A percentile compares a stretch with the other conserved stretches of the same genome.
Conservation (phyloP, 2,888 invertebrate genomes). For the Mactromeris polynyma region DNA sequence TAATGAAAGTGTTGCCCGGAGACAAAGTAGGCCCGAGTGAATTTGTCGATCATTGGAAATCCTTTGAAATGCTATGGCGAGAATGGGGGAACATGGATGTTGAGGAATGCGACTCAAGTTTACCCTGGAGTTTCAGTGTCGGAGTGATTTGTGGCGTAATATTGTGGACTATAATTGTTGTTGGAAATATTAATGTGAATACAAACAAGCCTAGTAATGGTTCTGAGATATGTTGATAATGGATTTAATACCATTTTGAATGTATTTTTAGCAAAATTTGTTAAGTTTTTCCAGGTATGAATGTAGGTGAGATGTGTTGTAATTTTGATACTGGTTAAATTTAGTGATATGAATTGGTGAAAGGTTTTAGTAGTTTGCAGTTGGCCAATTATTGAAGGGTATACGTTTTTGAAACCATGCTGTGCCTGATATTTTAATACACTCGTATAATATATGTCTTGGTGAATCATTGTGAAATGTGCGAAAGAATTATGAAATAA, state of each 20-base stretch:
- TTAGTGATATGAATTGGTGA: background rate
- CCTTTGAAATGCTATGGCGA: background rate
- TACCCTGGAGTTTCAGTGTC: background rate
- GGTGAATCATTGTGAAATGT: background rate
- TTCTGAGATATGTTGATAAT: background rate
- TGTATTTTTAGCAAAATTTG: background rate
- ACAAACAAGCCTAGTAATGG: background rate
- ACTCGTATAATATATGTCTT: background rate
- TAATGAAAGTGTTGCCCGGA: background rate
- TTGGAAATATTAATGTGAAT: background rate
- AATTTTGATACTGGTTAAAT: conserved; percentile 25
- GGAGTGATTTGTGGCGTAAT: background rate
- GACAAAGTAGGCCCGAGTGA: background rate
- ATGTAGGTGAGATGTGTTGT: background rate
- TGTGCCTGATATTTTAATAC: conserved; percentile 10
- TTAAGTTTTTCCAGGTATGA: background rate
- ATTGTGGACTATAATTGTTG: background rate
- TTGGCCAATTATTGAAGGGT: background rate
- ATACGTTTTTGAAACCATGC: background rate
- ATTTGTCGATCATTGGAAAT: background rate
- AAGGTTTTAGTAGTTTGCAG: background rate
- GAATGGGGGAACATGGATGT: background rate
- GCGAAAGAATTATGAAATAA: background rate
- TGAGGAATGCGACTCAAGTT: background rate
- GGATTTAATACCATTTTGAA: background rate